phyloP scores from a whole-genome alignment of 2,888 invertebrate genomes.

The Pelosia muscerda region DNA sequence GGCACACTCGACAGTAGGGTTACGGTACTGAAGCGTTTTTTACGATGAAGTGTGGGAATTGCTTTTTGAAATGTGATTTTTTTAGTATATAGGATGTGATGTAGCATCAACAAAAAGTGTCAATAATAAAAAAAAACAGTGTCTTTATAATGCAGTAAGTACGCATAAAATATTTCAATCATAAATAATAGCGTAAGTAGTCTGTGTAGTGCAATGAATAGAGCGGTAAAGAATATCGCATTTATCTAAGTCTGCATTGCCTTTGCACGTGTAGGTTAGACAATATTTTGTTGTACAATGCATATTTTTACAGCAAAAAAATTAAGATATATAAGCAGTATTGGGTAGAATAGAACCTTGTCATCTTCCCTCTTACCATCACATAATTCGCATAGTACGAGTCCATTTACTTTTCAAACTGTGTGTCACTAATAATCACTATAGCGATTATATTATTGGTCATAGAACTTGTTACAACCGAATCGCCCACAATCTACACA shows the following conservation, averaged over 20 bases:
- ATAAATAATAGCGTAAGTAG: too few relatives aligned
- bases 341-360: too few relatives aligned
- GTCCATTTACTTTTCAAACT: too few relatives aligned
- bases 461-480: neutral
- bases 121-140: neutral
- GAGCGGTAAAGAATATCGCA: too few relatives aligned
- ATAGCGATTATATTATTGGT: neutral
- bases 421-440: neutral
- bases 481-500: neutral
- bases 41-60: neutral
- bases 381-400: too few relatives aligned
- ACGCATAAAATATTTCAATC: neutral
- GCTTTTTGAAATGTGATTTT: neutral
- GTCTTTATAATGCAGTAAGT: neutral
- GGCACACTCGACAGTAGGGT: conserved; percentile 8
- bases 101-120: neutral
- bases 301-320: too few relatives aligned
- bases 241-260: too few relatives aligned
- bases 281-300: too few relatives aligned
- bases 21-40: neutral
- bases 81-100: neutral
- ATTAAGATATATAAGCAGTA: too few relatives aligned
- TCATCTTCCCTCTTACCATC: too few relatives aligned
- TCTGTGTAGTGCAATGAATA: too few relatives aligned
- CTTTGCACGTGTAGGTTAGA: too few relatives aligned